These are phyloP conservation scores for Fistularia commersonii DNA, from an alignment of 2,797 vertebrate genomes.

Conservation along the genomic window DNA sequence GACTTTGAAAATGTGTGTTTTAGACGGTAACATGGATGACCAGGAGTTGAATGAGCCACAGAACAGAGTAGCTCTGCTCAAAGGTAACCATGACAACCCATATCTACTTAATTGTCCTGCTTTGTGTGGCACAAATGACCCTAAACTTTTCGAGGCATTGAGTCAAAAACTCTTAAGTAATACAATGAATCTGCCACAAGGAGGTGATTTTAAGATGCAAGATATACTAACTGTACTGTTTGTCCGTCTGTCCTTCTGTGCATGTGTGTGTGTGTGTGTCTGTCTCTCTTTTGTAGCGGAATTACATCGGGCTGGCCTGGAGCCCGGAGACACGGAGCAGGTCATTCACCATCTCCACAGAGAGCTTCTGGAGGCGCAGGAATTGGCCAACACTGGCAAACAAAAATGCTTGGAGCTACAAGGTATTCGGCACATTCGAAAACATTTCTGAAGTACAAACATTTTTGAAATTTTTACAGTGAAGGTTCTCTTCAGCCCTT, in stretches of 20 bases:
- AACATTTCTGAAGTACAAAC: neutral
- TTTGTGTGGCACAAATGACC: too few relatives aligned
- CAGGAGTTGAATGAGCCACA: conserved; percentile 92
- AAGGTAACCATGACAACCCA: conserved; percentile 77
- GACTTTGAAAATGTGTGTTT: conserved; percentile 20
- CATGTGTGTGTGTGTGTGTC: conserved; percentile 7
- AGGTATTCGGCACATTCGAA: conserved; percentile 72
- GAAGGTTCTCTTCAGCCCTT: too few relatives aligned
- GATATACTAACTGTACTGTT: too few relatives aligned
- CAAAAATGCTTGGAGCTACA: conserved; percentile 95
- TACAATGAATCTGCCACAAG: neutral
- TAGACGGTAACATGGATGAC: conserved; percentile 97
- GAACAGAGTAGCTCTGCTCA: conserved; percentile 89
- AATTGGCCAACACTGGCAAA: conserved; percentile 92
- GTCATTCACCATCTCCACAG: conserved; percentile 91
- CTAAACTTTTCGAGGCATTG: too few relatives aligned
- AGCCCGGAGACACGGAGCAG: conserved; percentile 87
- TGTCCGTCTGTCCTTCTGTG: conserved; percentile 8
- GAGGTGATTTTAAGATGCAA: neutral
- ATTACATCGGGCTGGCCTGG: conserved; percentile 84
- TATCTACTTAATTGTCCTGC: conserved; percentile 2
- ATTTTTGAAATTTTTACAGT: neutral
- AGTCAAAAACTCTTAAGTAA: too few relatives aligned
- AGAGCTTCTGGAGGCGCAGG: conserved; percentile 93
- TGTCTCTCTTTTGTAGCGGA: conserved; percentile 74